Conservation (phyloP, 2,113 vertebrate species). For the Caracal caracal region DNA sequence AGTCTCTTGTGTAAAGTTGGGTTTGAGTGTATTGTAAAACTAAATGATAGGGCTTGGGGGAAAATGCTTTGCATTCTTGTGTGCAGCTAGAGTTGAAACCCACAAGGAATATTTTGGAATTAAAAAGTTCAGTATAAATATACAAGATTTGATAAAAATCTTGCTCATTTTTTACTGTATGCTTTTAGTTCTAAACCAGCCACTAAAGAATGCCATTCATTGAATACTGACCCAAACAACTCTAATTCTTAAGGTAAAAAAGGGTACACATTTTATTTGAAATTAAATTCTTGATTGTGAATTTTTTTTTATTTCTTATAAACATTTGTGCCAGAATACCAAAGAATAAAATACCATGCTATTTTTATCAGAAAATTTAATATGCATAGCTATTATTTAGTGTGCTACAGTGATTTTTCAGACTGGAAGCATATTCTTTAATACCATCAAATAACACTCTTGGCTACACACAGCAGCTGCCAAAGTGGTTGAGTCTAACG, state of each 20-base stretch:
- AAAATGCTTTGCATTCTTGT: constrained; percentile 28
- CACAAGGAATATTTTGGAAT: constrained; percentile 11
- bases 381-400: background rate
- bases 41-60: background rate
- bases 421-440: background rate
- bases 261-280: constrained; percentile 25
- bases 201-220: background rate
- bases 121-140: constrained; percentile 40
- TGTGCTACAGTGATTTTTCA: constrained; percentile 19
- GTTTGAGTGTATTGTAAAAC: constrained; percentile 6
- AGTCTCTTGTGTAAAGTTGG: background rate
- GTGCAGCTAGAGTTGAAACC: background rate
- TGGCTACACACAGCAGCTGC: background rate
- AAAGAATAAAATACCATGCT: background rate
- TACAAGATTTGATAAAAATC: constrained; percentile 20
- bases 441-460: background rate
- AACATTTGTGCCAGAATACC: background rate
- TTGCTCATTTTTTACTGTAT: background rate
- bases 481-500: background rate
- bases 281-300: background rate
- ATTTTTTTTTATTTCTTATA: background rate
- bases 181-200: constrained; percentile 42
- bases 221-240: background rate
- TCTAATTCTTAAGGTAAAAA: constrained; percentile 9
- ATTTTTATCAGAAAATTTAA: constrained; percentile 3